A percentile compares a stretch with the other conserved stretches of the same genome.
Evolutionary conservation across 2,888 invertebrate genomes (phyloP).

Genomic region (Imbricaverruca yamaguchii): DNA sequence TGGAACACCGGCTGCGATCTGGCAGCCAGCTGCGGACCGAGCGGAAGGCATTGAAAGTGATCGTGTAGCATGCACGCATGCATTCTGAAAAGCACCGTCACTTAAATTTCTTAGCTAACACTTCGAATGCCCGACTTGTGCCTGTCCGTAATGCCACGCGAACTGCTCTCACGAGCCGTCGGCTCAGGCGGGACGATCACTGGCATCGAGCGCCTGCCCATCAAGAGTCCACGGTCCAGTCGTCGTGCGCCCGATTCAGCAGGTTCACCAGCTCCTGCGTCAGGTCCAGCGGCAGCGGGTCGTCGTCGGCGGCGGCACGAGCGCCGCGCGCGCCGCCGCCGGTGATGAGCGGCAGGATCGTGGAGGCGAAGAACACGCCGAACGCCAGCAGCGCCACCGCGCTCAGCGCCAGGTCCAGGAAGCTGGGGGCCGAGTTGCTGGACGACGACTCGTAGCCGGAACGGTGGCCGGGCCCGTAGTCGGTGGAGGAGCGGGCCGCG

Average conservation of each 20-base stretch:
- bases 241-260: background rate
- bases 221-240: background rate
- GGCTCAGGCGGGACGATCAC: too few species aligned
- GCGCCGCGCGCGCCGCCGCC: background rate
- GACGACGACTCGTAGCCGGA: background rate
- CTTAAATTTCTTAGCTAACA: too few species aligned
- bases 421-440: slow-evolving; percentile 17
- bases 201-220: too few species aligned
- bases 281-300: background rate
- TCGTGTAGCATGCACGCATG: too few species aligned
- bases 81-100: too few species aligned
- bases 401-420: slow-evolving; percentile 27
- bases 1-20: too few species aligned
- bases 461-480: background rate
- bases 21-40: too few species aligned
- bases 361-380: slow-evolving; percentile 27
- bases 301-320: background rate
- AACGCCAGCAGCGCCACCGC: slow-evolving; percentile 29
- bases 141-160: too few species aligned
- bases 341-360: slow-evolving; percentile 25
- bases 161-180: too few species aligned
- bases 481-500: background rate
- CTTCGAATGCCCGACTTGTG: too few species aligned
- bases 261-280: background rate
- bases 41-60: too few species aligned